These are phyloP conservation scores for Neosilurus hyrtlii DNA, from an alignment of 2,797 vertebrate genomes.

Conservation along the genomic window DNA sequence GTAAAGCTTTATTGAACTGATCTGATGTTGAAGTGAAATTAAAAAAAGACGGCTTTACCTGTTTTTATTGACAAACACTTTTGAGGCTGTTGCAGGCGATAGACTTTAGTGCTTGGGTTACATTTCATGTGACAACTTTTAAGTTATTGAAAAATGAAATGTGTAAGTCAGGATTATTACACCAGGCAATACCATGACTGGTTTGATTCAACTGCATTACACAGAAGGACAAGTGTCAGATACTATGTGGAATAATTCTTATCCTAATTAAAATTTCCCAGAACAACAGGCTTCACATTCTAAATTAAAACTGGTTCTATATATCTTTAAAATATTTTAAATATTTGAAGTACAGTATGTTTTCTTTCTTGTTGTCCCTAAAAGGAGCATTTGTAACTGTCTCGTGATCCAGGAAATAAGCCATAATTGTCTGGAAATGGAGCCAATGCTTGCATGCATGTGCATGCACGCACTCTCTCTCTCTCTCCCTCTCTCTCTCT, in stretches of 20 bases:
- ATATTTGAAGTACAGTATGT: neutral
- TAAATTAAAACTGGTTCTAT: neutral
- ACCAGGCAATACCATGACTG: neutral
- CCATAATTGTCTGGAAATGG: constrained; percentile 29
- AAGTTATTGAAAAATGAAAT: neutral
- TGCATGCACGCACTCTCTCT: neutral
- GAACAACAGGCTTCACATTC: neutral
- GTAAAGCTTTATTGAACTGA: neutral
- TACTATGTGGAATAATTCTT: neutral
- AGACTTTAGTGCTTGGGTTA: neutral
- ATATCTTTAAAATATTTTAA: neutral
- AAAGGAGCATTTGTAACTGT: constrained; percentile 15
- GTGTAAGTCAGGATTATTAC: neutral
- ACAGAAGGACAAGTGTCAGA: neutral
- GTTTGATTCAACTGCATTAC: neutral
- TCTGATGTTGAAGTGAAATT: neutral
- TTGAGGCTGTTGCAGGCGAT: neutral
- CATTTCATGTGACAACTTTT: constrained; percentile 3
- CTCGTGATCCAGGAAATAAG: constrained; percentile 32
- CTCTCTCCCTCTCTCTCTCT: neutral
- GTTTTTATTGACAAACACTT: neutral
- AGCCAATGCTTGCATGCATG: constrained; percentile 14
- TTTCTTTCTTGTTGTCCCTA: constrained; percentile 12
- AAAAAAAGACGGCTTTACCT: neutral
- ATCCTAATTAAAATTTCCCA: neutral